These are phyloP conservation scores for Anas flavirostris DNA, from an alignment of 2,797 vertebrate species.

Conservation along the genomic window DNA sequence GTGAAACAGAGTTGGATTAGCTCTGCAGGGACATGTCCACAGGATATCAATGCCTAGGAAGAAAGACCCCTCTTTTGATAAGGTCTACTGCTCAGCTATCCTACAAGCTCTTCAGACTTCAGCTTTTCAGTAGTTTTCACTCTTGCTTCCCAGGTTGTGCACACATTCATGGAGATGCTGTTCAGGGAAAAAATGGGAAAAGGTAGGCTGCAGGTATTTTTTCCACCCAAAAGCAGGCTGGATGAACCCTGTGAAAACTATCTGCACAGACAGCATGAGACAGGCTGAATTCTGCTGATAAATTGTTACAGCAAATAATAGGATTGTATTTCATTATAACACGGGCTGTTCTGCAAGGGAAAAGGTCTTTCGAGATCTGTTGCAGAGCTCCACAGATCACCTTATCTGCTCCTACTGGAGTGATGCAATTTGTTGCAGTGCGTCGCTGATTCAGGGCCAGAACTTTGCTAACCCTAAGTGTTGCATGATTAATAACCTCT, in stretches of 20 bases:
- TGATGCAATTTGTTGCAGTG: conserved; percentile 66
- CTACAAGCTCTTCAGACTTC: neutral
- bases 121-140: neutral
- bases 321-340: neutral
- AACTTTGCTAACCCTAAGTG: conserved; percentile 52
- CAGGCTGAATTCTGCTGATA: neutral
- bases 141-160: neutral
- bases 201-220: neutral
- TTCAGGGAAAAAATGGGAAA: neutral
- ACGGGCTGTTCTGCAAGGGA: neutral
- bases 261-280: neutral
- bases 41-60: neutral
- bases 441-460: conserved; percentile 44
- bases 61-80: neutral
- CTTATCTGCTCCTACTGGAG: conserved; percentile 20
- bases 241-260: neutral
- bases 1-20: neutral
- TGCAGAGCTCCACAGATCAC: conserved; percentile 10
- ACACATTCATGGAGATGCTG: neutral
- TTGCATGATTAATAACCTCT: conserved; percentile 67
- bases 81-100: neutral
- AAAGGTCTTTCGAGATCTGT: conserved; percentile 15
- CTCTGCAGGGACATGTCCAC: neutral
- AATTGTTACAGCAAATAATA: neutral
- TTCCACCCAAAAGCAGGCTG: neutral